Percentiles rank a stretch among this genome's conserved stretches.
phyloP scores from a whole-genome alignment of 1,140 invertebrate genomes.

The Drosophila trapezifrons region DNA sequence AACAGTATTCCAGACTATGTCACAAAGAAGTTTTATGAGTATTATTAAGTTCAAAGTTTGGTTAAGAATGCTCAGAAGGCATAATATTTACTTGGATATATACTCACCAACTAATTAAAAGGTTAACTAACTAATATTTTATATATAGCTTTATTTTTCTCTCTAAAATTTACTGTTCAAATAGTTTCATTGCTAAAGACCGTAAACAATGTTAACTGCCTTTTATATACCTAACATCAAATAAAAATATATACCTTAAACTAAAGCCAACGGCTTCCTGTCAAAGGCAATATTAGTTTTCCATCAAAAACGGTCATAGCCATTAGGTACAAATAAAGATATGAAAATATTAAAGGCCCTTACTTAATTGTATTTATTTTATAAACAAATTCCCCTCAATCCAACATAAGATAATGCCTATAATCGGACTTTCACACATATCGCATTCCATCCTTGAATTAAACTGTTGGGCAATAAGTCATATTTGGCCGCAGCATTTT shows the following conservation, averaged over 20 bases:
- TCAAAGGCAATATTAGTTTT: not conserved
- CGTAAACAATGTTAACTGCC: not conserved
- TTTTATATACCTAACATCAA: not conserved
- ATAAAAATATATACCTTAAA: not conserved
- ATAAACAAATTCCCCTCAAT: not conserved
- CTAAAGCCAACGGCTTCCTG: not conserved
- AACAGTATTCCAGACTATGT: too few relatives aligned
- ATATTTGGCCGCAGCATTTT: slow-evolving; percentile 32
- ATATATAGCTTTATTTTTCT: too few relatives aligned
- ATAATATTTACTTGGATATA: too few relatives aligned
- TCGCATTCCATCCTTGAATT: slow-evolving; percentile 8
- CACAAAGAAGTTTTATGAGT: too few relatives aligned
- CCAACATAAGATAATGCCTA: not conserved
- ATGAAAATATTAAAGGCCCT: not conserved
- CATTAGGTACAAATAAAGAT: not conserved
- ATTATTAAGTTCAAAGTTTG: too few relatives aligned
- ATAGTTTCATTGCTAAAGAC: not conserved
- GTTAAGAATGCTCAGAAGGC: too few relatives aligned
- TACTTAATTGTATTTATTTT: not conserved
- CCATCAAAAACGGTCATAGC: not conserved
- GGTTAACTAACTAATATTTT: too few relatives aligned
- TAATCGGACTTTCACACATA: slow-evolving; percentile 7
- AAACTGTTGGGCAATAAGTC: slow-evolving; percentile 15
- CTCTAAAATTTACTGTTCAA: not conserved
- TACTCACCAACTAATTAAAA: too few relatives aligned